A percentile compares a stretch with the other conserved stretches of the same genome.
These are phyloP conservation scores for Xenopus petersii DNA, from an alignment of 2,797 vertebrate species.

Conservation along the genomic window DNA sequence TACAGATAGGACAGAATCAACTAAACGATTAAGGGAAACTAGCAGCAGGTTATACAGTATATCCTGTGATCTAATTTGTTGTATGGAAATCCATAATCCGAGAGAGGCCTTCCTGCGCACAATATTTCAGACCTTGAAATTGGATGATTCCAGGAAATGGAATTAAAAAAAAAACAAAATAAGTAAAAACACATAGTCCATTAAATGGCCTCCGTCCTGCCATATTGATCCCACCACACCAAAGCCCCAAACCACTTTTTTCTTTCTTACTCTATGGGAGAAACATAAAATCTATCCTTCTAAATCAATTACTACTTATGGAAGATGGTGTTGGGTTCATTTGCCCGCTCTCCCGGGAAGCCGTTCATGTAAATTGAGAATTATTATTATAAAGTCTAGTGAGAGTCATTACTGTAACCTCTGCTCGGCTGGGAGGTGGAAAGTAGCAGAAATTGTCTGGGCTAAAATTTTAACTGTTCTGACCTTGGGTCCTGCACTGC, in stretches of 20 bases:
- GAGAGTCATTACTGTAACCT: slow-evolving; percentile 43
- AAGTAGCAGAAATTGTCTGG: not conserved
- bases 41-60: slow-evolving; percentile 21
- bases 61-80: slow-evolving; percentile 19
- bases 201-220: slow-evolving; percentile 32
- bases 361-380: slow-evolving; percentile 42
- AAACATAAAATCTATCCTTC: slow-evolving; percentile 36
- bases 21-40: too few species aligned
- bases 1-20: too few species aligned
- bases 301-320: slow-evolving; percentile 44
- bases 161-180: slow-evolving; percentile 1
- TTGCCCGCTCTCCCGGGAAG: slow-evolving; percentile 27
- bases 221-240: slow-evolving; percentile 27
- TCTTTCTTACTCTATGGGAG: slow-evolving; percentile 23
- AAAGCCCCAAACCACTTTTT: slow-evolving; percentile 31
- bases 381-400: slow-evolving; percentile 41
- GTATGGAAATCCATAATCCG: slow-evolving; percentile 17
- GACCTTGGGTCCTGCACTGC: not conserved
- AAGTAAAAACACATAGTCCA: slow-evolving; percentile 6
- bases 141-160: slow-evolving; percentile 32
- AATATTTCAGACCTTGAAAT: not conserved
- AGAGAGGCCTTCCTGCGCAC: slow-evolving; percentile 9
- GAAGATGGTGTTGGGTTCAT: slow-evolving; percentile 28
- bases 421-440: slow-evolving; percentile 12
- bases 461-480: not conserved